Evolutionary conservation across 2,888 invertebrate species (phyloP).

Genomic region (Hedya salicella): DNA sequence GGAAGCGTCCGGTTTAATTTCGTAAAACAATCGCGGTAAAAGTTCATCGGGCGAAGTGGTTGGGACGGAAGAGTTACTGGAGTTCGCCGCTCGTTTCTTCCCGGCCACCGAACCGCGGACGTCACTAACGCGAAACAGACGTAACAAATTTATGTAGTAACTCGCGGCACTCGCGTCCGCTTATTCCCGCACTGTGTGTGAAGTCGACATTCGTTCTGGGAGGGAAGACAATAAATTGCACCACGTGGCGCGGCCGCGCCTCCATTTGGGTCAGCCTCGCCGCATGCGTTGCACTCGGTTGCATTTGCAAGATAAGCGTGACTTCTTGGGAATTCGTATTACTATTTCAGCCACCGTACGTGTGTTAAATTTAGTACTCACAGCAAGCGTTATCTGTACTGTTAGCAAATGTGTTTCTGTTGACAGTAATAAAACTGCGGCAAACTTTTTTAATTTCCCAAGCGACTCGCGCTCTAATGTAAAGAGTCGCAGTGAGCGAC

Average conservation of each 20-base stretch:
- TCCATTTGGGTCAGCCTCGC: constrained; percentile 66
- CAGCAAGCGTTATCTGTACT: constrained; percentile 18
- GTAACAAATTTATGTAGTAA: constrained; percentile 28
- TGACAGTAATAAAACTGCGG: constrained; percentile 15
- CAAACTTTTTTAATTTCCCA: constrained; percentile 35
- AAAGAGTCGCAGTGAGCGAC: constrained; percentile 26
- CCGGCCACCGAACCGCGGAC: constrained; percentile 37
- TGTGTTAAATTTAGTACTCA: constrained; percentile 17
- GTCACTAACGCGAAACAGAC: constrained; percentile 30
- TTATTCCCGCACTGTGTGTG: constrained; percentile 45
- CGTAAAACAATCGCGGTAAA: constrained; percentile 60
- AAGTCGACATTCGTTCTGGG: constrained; percentile 56
- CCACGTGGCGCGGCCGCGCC: constrained; percentile 57
- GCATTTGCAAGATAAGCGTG: constrained; percentile 35
- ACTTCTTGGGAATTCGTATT: constrained; percentile 28
- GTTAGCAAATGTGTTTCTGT: constrained; percentile 19
- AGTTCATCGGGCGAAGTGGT: constrained; percentile 55
- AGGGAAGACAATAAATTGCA: constrained; percentile 74
- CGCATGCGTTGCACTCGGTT: constrained; percentile 36
- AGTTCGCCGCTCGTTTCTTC: constrained; percentile 31
- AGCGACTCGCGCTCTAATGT: constrained; percentile 27
- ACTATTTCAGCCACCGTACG: constrained; percentile 18
- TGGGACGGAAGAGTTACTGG: constrained; percentile 31
- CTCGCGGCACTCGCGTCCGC: constrained; percentile 24
- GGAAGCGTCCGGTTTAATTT: constrained; percentile 56